Evolutionary conservation across 2,888 invertebrate genomes (phyloP).

Genomic region (Carabus problematicus): DNA sequence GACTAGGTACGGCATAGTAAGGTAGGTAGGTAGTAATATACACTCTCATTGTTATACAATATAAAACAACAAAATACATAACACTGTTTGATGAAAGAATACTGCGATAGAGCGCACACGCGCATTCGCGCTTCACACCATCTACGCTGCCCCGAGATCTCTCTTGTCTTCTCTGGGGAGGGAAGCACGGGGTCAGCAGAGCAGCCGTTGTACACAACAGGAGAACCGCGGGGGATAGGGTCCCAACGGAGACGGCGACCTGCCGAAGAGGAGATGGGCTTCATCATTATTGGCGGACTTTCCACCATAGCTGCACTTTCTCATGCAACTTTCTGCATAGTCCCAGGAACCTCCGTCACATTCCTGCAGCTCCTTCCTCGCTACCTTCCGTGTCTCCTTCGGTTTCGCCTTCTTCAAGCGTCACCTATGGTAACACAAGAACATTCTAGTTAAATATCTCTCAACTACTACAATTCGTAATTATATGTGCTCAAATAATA

Average conservation of each 20-base stretch:
- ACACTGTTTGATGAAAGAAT: slow-evolving; percentile 39
- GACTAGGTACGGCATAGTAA: slow-evolving; percentile 42
- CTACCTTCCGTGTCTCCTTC: slow-evolving; percentile 63
- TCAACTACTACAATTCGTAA: background rate
- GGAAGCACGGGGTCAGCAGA: background rate
- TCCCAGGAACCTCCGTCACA: slow-evolving; percentile 93
- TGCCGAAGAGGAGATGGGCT: slow-evolving; percentile 29
- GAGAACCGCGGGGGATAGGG: slow-evolving; percentile 23
- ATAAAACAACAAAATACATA: slow-evolving; percentile 44
- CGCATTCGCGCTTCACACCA: slow-evolving; percentile 36
- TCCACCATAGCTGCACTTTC: slow-evolving; percentile 89
- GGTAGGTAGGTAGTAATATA: slow-evolving; percentile 42
- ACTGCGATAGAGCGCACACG: slow-evolving; percentile 16
- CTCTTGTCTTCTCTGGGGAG: slow-evolving; percentile 7
- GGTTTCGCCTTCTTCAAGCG: slow-evolving; percentile 85
- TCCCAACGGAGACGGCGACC: slow-evolving; percentile 22
- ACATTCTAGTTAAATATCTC: background rate
- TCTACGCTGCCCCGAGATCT: slow-evolving; percentile 21
- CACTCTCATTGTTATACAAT: slow-evolving; percentile 43
- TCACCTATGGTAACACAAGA: slow-evolving; percentile 66
- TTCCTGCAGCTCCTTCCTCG: slow-evolving; percentile 72
- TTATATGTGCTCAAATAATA: too few species aligned
- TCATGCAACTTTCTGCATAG: slow-evolving; percentile 90
- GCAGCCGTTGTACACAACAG: background rate
- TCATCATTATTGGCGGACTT: slow-evolving; percentile 71